Conservation (phyloP, 2,888 invertebrate genomes). For the Idaea straminata region DNA sequence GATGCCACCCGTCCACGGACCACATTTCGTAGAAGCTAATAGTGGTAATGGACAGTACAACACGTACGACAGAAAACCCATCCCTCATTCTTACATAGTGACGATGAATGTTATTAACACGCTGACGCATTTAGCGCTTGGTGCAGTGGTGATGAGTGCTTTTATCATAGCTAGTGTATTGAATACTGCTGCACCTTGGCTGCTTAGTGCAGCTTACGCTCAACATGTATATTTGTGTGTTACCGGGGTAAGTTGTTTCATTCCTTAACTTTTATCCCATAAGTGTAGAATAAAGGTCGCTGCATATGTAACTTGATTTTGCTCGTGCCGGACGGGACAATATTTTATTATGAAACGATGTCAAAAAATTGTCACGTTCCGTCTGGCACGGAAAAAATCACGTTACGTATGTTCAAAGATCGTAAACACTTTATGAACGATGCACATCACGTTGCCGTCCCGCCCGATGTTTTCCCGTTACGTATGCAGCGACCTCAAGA, state of each 20-base stretch:
- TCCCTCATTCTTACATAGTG: conserved; percentile 23
- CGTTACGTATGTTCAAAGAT: no score
- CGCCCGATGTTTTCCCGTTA: no score
- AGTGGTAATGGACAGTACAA: conserved; percentile 7
- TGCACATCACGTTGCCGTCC: no score
- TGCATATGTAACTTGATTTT: no score
- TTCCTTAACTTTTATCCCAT: not conserved
- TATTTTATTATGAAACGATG: no score
- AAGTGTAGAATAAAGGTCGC: no score
- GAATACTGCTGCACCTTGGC: not conserved
- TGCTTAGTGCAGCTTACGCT: conserved; percentile 6
- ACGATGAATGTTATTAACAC: conserved; percentile 37
- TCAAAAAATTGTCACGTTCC: no score
- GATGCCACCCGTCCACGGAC: conserved; percentile 13
- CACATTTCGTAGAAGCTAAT: conserved; percentile 25
- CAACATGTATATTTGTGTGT: conserved; percentile 54
- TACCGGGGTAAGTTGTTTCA: conserved; percentile 49
- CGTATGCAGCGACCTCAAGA: no score
- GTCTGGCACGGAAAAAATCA: no score
- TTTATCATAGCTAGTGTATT: conserved; percentile 27
- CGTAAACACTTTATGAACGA: no score
- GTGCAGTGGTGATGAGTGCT: conserved; percentile 38
- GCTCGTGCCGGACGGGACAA: no score
- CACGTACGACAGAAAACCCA: conserved; percentile 15
- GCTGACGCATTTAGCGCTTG: conserved; percentile 42